Conservation (phyloP, 2,113 vertebrate genomes). For the Athene noctua region DNA sequence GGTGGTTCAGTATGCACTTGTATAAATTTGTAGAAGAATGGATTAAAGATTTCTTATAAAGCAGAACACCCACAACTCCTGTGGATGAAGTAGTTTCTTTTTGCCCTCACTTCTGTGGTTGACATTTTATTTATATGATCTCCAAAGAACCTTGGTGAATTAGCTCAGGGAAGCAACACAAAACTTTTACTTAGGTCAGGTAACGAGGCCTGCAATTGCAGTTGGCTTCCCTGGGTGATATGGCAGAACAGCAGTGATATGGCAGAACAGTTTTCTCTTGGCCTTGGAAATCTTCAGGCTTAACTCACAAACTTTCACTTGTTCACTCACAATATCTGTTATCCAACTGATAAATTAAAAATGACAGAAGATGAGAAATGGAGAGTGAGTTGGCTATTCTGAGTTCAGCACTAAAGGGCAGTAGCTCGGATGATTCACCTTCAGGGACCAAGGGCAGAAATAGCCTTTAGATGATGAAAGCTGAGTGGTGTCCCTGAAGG, state of each 20-base stretch:
- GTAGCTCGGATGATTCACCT: not conserved
- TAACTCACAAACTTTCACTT: not conserved
- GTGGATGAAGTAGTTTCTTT: not conserved
- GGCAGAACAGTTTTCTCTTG: not conserved
- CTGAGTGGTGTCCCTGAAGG: not conserved
- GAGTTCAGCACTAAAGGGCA: not conserved
- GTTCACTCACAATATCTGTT: not conserved
- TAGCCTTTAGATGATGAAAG: not conserved
- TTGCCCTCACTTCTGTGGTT: not conserved
- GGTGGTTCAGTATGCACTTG: not conserved
- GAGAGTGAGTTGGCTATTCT: not conserved
- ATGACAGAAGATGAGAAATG: constrained; percentile 4
- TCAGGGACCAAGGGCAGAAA: constrained; percentile 9
- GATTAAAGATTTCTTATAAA: not conserved
- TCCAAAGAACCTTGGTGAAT: not conserved
- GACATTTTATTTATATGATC: not conserved
- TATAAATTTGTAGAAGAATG: not conserved
- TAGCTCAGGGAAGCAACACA: not conserved
- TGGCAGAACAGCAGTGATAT: not conserved
- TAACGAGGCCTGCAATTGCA: not conserved
- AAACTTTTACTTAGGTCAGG: not conserved
- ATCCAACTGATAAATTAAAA: constrained; percentile 27
- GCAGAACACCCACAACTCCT: not conserved
- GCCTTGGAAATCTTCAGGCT: constrained; percentile 1
- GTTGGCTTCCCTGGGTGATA: not conserved